These are phyloP conservation scores for Gymnodraco acuticeps DNA, from an alignment of 2,797 vertebrate species.

Conservation along the genomic window DNA sequence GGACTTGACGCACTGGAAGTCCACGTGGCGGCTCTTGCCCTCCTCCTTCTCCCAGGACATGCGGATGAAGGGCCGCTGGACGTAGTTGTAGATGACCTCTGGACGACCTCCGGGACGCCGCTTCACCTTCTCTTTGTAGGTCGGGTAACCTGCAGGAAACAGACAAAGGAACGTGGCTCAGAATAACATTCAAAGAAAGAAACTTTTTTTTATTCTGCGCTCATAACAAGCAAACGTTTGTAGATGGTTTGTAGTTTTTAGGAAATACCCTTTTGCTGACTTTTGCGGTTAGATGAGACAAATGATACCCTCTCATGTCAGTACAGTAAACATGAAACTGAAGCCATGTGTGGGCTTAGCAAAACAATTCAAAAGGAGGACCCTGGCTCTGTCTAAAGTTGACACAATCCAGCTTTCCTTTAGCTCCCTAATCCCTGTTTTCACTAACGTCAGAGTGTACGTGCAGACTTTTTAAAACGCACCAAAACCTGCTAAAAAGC, in stretches of 20 bases:
- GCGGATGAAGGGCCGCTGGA: conserved; percentile 97
- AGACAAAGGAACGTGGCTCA: background rate
- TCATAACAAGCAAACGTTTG: no score
- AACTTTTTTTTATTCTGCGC: background rate
- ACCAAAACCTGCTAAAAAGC: no score
- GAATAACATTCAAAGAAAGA: background rate
- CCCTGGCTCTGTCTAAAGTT: background rate
- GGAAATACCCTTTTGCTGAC: no score
- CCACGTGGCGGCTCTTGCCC: conserved; percentile 97
- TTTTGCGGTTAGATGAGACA: background rate
- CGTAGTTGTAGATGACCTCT: conserved; percentile 98
- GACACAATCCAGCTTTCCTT: no score
- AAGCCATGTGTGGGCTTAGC: background rate
- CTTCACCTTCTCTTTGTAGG: conserved; percentile 99
- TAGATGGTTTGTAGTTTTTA: no score
- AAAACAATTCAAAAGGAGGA: background rate
- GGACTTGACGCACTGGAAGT: conserved; percentile 98
- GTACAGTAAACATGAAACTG: no score
- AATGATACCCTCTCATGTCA: background rate
- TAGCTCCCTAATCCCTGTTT: no score
- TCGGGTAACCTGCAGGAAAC: conserved; percentile 90
- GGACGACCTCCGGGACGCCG: conserved; percentile 94
- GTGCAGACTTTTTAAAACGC: no score
- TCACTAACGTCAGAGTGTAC: no score
- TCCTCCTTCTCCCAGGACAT: conserved; percentile 99